Percentiles rank a stretch among this genome's conserved stretches.
These are phyloP conservation scores for Cataglyphis hispanica DNA, from an alignment of 1,140 invertebrate species.

Conservation along the genomic window DNA sequence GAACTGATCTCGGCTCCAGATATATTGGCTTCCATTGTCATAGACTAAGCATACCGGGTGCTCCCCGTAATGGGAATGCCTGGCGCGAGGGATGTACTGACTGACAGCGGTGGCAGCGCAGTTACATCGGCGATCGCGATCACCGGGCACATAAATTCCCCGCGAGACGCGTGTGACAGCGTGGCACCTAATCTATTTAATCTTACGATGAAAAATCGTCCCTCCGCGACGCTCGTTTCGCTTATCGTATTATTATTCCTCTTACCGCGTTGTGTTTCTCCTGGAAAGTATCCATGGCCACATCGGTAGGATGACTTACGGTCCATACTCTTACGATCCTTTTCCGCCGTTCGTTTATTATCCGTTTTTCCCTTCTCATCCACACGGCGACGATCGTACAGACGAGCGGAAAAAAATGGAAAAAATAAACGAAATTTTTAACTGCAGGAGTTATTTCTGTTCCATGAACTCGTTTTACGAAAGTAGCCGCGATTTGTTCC, in stretches of 20 bases:
- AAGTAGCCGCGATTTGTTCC: slow-evolving; percentile 58
- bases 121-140: slow-evolving; percentile 48
- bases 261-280: slow-evolving; percentile 6
- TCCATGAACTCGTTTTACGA: slow-evolving; percentile 39
- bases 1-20: slow-evolving; percentile 39
- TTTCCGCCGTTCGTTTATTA: neutral
- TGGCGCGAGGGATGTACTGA: slow-evolving; percentile 36
- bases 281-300: slow-evolving; percentile 62
- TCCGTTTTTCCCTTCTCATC: neutral
- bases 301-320: slow-evolving; percentile 63
- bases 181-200: slow-evolving; percentile 69
- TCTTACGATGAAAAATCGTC: slow-evolving; percentile 71
- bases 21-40: slow-evolving; percentile 49
- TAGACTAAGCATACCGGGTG: slow-evolving; percentile 32
- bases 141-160: slow-evolving; percentile 62
- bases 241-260: slow-evolving; percentile 71
- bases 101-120: slow-evolving; percentile 31
- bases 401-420: neutral
- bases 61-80: slow-evolving; percentile 29
- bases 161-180: slow-evolving; percentile 18
- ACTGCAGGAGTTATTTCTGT: slow-evolving; percentile 47
- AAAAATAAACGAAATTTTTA: slow-evolving; percentile 43
- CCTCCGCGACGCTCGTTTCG: slow-evolving; percentile 56
- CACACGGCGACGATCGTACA: neutral
- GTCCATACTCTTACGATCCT: slow-evolving; percentile 23